Evolutionary conservation across 2,888 invertebrate genomes (phyloP).

Genomic region (Polydrusus pterygomalis): DNA sequence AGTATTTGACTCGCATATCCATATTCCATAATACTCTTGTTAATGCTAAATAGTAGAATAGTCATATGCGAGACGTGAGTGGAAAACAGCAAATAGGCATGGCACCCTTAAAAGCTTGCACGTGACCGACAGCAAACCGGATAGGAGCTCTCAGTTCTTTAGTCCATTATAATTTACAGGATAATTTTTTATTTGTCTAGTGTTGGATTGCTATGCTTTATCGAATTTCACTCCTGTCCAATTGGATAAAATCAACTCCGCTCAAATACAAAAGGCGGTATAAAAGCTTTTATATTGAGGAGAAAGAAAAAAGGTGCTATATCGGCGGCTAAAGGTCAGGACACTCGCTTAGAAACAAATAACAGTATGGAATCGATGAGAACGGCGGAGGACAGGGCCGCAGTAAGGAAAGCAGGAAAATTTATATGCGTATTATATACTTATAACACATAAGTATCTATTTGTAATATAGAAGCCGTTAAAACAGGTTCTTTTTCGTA

Average conservation of each 20-base stretch:
- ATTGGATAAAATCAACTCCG: constrained; percentile 45
- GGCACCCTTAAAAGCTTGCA: too few relatives aligned
- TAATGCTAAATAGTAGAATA: too few relatives aligned
- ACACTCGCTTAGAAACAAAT: constrained; percentile 40
- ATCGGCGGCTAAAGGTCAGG: constrained; percentile 47
- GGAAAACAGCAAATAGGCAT: too few relatives aligned
- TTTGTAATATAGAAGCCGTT: too few relatives aligned
- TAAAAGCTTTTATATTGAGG: constrained; percentile 44
- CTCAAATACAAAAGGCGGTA: constrained; percentile 39
- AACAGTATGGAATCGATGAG: constrained; percentile 30
- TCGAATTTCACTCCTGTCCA: constrained; percentile 17
- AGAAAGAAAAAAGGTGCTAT: constrained; percentile 45
- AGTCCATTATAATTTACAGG: not conserved
- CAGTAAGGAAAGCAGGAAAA: constrained; percentile 14
- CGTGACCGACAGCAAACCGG: too few relatives aligned
- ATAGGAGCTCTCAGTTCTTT: not conserved
- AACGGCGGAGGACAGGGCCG: constrained; percentile 31
- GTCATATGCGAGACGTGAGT: too few relatives aligned
- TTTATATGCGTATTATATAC: too few relatives aligned
- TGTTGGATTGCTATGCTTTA: not conserved
- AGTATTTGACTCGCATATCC: too few relatives aligned
- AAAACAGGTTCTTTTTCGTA: too few relatives aligned
- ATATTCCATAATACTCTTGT: too few relatives aligned
- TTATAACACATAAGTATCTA: too few relatives aligned
- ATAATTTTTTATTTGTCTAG: constrained; percentile 4